phyloP scores from a whole-genome alignment of 2,113 vertebrate species.

The Gadus chalcogrammus region DNA sequence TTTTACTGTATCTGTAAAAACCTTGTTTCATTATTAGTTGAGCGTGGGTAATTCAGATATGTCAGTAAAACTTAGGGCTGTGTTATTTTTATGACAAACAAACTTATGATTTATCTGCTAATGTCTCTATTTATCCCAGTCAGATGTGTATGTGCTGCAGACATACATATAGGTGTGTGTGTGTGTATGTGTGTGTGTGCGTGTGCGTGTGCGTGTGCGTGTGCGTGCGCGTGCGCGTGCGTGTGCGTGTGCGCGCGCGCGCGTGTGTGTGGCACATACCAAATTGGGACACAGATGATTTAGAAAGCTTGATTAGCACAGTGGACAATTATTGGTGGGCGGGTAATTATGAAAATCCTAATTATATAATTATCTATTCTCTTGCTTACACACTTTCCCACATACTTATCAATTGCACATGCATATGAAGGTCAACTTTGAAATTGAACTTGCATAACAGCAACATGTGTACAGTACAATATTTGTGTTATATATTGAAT shows the following conservation, averaged over 20 bases:
- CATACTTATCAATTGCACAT: not conserved
- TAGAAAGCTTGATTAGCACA: slow-evolving; percentile 2
- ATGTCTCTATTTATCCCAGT: not conserved
- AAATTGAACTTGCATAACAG: too few species aligned
- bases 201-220: not conserved
- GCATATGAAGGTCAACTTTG: too few species aligned
- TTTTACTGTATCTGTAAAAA: too few species aligned
- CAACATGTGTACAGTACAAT: too few species aligned
- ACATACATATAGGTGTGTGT: not conserved
- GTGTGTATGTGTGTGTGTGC: too few species aligned
- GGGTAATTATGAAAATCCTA: not conserved
- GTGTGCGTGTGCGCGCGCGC: slow-evolving; percentile 5
- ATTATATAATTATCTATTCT: not conserved
- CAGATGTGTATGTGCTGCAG: not conserved
- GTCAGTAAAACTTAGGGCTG: too few species aligned
- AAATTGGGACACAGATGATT: not conserved
- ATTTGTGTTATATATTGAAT: too few species aligned
- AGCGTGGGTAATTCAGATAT: too few species aligned
- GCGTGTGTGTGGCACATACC: not conserved
- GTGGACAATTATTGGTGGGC: not conserved
- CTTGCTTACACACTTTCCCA: not conserved
- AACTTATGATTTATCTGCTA: too few species aligned
- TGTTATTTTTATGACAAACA: too few species aligned
- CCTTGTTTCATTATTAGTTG: too few species aligned
- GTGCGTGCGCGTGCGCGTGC: not conserved